Base-by-base conservation (phyloP, 30 jellyfish, hydroid and myxozoan species). In the Catostylus mosaicus region DNA sequence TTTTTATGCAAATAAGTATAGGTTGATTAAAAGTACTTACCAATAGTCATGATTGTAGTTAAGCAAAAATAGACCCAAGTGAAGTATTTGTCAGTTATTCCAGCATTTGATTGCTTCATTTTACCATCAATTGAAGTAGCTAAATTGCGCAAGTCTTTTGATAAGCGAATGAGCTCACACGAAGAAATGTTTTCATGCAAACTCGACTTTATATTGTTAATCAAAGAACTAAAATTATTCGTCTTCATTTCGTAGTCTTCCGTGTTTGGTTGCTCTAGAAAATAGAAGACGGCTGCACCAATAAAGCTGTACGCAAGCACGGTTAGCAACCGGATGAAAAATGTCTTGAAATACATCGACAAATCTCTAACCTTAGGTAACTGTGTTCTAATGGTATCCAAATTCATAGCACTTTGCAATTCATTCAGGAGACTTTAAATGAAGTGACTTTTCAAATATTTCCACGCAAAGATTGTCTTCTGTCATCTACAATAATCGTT, bases 201-300 rank as follows among this genome's bases (percentile, higher is more conserved):
- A 2, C 71, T 36, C 38, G 33, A 22, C 24, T 23, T 59, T 6
- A 59, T 4, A 27, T 23, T 59, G 11, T 23, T 59, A 1, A 59
- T 20, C 1, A 23, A 3, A 27, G 12, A 24, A 18, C n/a, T 59
- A 22, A 59, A 2, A 23, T 59, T 59, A 8, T 43, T 16, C 7
- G 36, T 24, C 38, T 59, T 24, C 24, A 6, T 59, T 22, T 24
- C 12, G 26, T 20, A 23, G 10, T 59, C 16, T 24, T 59, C 38
- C 10, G n/a, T 7, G 16, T 59, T 24, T 59, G 12, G 38, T 22
- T 59, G 36, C 19, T 59, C 71, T 6, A 59, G 8, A 37, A 4
- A 24, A 37, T 59, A 59, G 71, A 59, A 59, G 4, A 59, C 71
- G 24, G 38, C 38, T 59, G 71, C 71, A 23, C 71, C 71, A 59